Conservation (phyloP, 2,113 vertebrate genomes). For the Engystomops pustulosus region DNA sequence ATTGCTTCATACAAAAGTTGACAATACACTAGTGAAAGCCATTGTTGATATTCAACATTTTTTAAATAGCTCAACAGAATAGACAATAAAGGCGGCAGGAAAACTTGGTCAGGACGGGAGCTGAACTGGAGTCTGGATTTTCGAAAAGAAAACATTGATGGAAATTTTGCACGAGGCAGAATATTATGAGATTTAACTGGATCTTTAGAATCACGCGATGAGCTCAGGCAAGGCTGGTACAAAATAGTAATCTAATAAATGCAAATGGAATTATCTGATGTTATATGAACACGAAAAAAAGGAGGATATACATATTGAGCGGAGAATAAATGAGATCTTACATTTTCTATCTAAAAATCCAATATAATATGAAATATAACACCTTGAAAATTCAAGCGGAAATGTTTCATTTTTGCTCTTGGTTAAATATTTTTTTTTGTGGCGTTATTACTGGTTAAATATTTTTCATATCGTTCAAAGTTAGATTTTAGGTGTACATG, state of each 20-base stretch:
- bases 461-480: no score
- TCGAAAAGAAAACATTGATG: slow-evolving; percentile 70
- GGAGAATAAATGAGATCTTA: neutral
- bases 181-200: neutral
- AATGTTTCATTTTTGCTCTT: no score
- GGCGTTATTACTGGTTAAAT: no score
- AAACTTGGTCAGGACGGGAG: slow-evolving; percentile 92
- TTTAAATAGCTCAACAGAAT: slow-evolving; percentile 97
- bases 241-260: neutral
- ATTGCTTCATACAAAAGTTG: slow-evolving; percentile 99
- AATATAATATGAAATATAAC: no score
- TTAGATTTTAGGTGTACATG: no score
- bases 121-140: slow-evolving; percentile 86
- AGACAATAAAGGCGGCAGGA: slow-evolving; percentile 94
- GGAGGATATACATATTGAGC: neutral
- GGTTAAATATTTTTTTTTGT: no score
- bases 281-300: neutral
- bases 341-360: neutral
- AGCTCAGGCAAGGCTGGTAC: neutral
- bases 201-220: neutral
- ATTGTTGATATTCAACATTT: slow-evolving; percentile 99
- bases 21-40: slow-evolving; percentile 95
- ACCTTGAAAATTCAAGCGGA: no score
- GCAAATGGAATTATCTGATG: neutral
- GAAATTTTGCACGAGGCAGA: slow-evolving; percentile 56